Percentiles rank a stretch among this genome's conserved stretches.
These are phyloP conservation scores for Fratercula arctica DNA, from an alignment of 2,797 vertebrate genomes.

Conservation along the genomic window DNA sequence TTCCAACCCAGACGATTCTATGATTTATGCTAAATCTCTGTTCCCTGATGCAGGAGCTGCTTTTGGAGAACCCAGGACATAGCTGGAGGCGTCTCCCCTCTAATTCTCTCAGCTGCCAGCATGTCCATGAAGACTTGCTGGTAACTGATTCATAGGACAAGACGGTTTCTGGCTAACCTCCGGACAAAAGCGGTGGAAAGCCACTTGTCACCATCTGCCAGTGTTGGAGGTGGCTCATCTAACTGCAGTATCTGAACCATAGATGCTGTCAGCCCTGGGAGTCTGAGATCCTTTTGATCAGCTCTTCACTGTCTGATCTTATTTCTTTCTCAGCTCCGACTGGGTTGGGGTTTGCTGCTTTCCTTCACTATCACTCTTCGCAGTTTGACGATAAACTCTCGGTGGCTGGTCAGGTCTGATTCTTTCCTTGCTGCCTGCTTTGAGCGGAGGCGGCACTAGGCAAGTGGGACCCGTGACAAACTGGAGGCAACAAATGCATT, in stretches of 20 bases:
- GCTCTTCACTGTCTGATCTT: not conserved
- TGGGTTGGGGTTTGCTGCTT: not conserved
- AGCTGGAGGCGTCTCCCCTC: not conserved
- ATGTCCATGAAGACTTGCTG: not conserved
- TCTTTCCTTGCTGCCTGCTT: not conserved
- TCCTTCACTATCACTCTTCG: not conserved
- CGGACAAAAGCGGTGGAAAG: not conserved
- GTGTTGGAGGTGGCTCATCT: not conserved
- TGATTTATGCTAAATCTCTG: not conserved
- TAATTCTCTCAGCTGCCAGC: not conserved
- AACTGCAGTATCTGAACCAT: not conserved
- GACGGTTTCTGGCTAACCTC: not conserved
- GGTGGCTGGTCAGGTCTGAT: not conserved
- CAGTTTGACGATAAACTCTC: not conserved
- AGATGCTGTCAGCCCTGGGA: not conserved
- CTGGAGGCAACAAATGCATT: not conserved
- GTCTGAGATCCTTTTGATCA: not conserved
- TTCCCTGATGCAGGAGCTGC: not conserved
- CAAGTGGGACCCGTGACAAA: not conserved
- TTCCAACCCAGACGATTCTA: not conserved
- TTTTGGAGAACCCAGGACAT: not conserved
- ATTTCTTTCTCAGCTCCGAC: not conserved
- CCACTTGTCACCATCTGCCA: not conserved
- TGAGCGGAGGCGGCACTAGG: not conserved
- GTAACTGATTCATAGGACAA: not conserved